A percentile compares a stretch with the other conserved stretches of the same genome.
phyloP scores from a whole-genome alignment of 2,113 vertebrate species.

The Sclerurus mexicanus region DNA sequence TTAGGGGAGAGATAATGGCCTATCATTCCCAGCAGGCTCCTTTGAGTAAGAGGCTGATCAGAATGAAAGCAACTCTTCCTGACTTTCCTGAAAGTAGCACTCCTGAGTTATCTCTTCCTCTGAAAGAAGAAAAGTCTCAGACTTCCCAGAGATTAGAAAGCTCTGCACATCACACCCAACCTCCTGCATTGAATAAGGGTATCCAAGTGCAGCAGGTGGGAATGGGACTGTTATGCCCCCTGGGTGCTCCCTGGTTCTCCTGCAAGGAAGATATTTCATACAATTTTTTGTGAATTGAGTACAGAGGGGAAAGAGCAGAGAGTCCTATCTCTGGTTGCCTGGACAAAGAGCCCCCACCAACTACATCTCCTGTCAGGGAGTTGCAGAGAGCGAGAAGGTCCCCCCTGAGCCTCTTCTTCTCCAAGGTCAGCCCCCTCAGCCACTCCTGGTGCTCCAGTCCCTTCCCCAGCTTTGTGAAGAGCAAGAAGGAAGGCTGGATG shows the following conservation, averaged over 20 bases:
- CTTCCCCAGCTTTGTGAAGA: neutral
- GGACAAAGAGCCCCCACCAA: neutral
- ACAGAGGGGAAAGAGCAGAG: neutral
- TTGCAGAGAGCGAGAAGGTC: neutral
- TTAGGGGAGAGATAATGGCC: neutral
- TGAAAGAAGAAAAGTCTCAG: neutral
- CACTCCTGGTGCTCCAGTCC: neutral
- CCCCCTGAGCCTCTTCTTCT: neutral
- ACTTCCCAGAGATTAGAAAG: neutral
- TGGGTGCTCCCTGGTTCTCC: neutral
- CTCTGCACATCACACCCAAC: neutral
- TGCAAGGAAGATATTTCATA: neutral
- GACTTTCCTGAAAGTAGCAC: neutral
- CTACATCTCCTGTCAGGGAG: neutral
- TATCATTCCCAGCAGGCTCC: constrained; percentile 11
- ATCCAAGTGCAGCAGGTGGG: fast-evolving
- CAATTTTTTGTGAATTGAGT: neutral
- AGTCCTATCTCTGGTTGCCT: neutral
- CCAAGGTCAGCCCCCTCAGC: neutral
- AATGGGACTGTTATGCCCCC: neutral
- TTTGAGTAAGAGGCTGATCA: neutral
- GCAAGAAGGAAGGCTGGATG: neutral
- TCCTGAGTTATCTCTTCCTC: neutral
- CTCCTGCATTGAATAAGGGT: neutral
- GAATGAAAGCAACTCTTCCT: neutral